Base-by-base conservation (phyloP, 2,888 invertebrate genomes). In the Cephonodes hylas region DNA sequence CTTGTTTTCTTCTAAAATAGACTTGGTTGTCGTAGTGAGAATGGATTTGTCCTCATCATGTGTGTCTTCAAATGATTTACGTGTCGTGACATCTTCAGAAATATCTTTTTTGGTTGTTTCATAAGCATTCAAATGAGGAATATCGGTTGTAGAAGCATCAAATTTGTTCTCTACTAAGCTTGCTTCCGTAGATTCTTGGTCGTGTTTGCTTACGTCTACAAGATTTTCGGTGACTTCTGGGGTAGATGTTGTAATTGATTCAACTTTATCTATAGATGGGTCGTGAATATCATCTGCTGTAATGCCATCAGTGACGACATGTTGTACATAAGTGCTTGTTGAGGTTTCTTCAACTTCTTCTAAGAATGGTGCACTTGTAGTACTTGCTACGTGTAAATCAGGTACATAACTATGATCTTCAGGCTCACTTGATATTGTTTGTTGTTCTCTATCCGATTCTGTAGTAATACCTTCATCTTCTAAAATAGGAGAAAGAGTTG, bases 301-400 rank as follows among this genome's bases (percentile, higher is more conserved):
- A 10, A 64, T 59, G 48, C 62, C 60, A 58, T 71, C 66, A 38
- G 74, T 69, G 4, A 70, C 70, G 20, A 73, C 70, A 63, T 70
- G 71, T 42, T 69, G 66, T 59, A 46, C 70, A 57, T 70, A 66
- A 23, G 44, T 38, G 10, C 45, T 62, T 25, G 69, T 66, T 10
- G 69, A 67, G 45, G 70, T 70, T 65, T 70, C 66, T 64, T 74
- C 74, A 57, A 74, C 69, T 66, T 74, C 74, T 66, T 74, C 72
- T 48, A 74, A 48, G 63, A 69, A 66, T 22, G 70, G 70, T 18
- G 61, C 58, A 18, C 61, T 58, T 2, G 61, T 44, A 18, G 73
- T 73, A 57, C 68, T 71, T 57, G 69, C 59, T 15, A 13, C 25
- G 25, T 58, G 46, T 18, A 58, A 25, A 25, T 22, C 27, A 58